These are phyloP conservation scores for Corydoras maculifer DNA, from an alignment of 2,113 vertebrate species.

Conservation along the genomic window DNA sequence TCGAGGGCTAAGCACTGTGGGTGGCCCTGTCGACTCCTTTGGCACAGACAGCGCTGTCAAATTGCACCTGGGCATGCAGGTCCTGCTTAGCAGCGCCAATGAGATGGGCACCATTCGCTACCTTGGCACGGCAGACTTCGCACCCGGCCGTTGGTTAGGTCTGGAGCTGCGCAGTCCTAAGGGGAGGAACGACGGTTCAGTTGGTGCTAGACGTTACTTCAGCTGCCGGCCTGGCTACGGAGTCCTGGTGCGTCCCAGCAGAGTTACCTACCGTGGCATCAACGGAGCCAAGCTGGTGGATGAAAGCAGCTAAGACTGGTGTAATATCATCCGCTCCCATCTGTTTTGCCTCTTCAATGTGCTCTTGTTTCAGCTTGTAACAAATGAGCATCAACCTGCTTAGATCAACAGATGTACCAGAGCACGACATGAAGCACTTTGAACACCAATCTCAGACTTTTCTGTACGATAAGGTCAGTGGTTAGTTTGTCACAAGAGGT, in stretches of 20 bases:
- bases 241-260: constrained; percentile 83
- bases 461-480: too few species aligned
- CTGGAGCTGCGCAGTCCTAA: constrained; percentile 83
- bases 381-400: too few species aligned
- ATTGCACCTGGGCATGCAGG: constrained; percentile 84
- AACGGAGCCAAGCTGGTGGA: constrained; percentile 80
- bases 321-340: neutral
- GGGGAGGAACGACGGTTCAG: constrained; percentile 85
- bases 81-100: constrained; percentile 84
- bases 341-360: constrained; percentile 9
- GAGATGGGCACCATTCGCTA: constrained; percentile 90
- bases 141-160: constrained; percentile 84
- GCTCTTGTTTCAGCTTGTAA: constrained; percentile 8
- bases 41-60: constrained; percentile 56
- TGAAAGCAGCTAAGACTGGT: constrained; percentile 62
- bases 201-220: constrained; percentile 84
- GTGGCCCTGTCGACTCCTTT: constrained; percentile 40
- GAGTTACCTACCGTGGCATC: constrained; percentile 88
- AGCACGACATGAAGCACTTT: constrained; percentile 7
- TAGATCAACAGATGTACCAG: neutral
- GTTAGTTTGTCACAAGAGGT: neutral
- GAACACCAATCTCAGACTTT: neutral
- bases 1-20: neutral
- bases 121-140: constrained; percentile 83
- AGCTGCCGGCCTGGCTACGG: constrained; percentile 78